Evolutionary conservation across 2,797 vertebrate genomes (phyloP).

Genomic region (Hoplostethus mediterraneus): DNA sequence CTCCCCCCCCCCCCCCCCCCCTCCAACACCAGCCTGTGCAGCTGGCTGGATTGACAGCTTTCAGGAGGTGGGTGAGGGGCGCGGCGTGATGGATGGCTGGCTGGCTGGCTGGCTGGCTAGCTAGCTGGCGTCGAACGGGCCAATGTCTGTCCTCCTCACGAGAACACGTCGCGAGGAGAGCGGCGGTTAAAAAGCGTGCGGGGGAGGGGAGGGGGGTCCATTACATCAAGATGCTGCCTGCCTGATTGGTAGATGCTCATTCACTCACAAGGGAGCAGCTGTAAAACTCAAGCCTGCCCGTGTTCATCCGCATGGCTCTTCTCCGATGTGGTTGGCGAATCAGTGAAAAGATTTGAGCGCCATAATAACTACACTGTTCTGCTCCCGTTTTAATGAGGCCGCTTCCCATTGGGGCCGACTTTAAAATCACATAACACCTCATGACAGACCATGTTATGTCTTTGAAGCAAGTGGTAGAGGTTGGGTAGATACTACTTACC

Average conservation of each 20-base stretch:
- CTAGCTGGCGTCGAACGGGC: slow-evolving; percentile 47
- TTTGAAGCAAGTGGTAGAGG: slow-evolving; percentile 16
- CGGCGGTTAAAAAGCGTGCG: slow-evolving; percentile 15
- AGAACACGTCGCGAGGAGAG: slow-evolving; percentile 38
- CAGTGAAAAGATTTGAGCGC: neutral
- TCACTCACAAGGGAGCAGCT: slow-evolving; percentile 47
- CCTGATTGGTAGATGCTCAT: neutral
- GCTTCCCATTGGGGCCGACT: slow-evolving; percentile 1
- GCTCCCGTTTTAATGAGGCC: slow-evolving; percentile 7
- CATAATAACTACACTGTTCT: neutral
- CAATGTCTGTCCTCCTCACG: slow-evolving; percentile 46
- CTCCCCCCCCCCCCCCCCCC: neutral
- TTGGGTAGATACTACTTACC: too few species aligned
- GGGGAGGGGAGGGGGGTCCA: neutral
- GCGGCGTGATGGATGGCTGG: slow-evolving; percentile 35
- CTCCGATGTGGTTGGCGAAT: slow-evolving; percentile 23
- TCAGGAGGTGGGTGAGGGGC: slow-evolving; percentile 52
- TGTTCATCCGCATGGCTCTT: slow-evolving; percentile 41
- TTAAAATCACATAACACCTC: slow-evolving; percentile 27
- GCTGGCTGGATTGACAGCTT: slow-evolving; percentile 62
- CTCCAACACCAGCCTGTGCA: slow-evolving; percentile 42
- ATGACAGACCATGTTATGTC: slow-evolving; percentile 17
- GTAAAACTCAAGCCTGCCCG: slow-evolving; percentile 37
- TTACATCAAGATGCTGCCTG: slow-evolving; percentile 5
- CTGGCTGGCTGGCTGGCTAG: slow-evolving; percentile 38